phyloP scores from a whole-genome alignment of 2,797 vertebrate species.

The Okamejei kenojei region DNA sequence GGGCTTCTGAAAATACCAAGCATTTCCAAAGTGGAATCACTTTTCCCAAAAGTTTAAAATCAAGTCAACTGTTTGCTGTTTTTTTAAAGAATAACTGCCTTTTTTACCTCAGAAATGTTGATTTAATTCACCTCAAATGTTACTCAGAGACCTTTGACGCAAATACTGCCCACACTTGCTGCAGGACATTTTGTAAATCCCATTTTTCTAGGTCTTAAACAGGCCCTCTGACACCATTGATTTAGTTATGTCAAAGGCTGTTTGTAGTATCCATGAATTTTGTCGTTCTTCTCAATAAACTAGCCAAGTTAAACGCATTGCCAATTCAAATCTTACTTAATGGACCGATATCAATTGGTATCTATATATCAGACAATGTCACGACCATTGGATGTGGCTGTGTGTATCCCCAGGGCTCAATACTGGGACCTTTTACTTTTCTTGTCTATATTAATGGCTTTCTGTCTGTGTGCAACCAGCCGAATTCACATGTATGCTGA shows the following conservation, averaged over 20 bases:
- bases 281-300: constrained; percentile 36
- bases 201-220: constrained; percentile 24
- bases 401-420: constrained; percentile 36
- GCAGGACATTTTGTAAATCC: not conserved
- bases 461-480: constrained; percentile 36
- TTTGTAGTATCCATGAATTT: not conserved
- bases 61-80: not conserved
- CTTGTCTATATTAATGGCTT: constrained; percentile 37
- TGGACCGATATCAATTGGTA: constrained; percentile 33
- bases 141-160: not conserved
- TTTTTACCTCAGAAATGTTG: not conserved
- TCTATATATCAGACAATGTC: constrained; percentile 35
- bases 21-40: not conserved
- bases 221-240: not conserved
- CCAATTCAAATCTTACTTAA: constrained; percentile 34
- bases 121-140: constrained; percentile 17
- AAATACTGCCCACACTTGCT: not conserved
- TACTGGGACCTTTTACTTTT: constrained; percentile 38
- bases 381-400: constrained; percentile 18
- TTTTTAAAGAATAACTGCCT: not conserved
- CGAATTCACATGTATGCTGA: constrained; percentile 31
- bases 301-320: constrained; percentile 11
- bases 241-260: constrained; percentile 1
- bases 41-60: not conserved
- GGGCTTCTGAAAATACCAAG: not conserved